Percentiles rank a stretch among this genome's conserved stretches.
Conservation (phyloP, 23 tunicate species). For the Styela clava region DNA sequence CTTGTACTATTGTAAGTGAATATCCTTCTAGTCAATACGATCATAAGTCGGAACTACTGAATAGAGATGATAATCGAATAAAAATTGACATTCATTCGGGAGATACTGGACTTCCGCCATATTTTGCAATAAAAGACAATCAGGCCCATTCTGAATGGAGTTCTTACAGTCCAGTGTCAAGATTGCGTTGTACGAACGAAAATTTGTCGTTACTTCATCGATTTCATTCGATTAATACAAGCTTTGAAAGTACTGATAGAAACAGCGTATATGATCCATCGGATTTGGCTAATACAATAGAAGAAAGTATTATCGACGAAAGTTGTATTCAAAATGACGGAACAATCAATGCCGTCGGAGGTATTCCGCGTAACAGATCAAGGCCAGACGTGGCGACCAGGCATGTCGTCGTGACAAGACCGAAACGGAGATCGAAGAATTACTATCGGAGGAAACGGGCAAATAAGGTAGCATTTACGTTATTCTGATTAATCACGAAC, state of each 20-base stretch:
- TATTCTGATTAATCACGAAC: too few species aligned
- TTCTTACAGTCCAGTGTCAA: neutral
- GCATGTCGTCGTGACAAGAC: neutral
- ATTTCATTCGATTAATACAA: neutral
- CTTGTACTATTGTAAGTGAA: neutral
- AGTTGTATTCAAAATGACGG: neutral
- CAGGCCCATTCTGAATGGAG: neutral
- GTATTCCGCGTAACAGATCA: neutral
- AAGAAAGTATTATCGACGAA: neutral
- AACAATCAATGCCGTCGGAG: neutral
- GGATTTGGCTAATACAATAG: neutral
- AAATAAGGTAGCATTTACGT: neutral
- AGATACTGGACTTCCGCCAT: neutral
- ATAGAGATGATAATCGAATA: neutral
- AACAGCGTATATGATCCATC: neutral
- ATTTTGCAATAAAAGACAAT: neutral
- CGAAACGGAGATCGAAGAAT: neutral
- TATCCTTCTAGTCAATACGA: neutral
- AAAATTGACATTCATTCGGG: neutral
- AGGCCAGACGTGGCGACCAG: neutral
- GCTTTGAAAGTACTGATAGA: neutral
- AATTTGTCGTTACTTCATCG: neutral
- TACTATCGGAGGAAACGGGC: neutral
- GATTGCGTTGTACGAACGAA: neutral
- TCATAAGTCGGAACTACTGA: neutral